Evolutionary conservation across 1,140 invertebrate genomes (phyloP).

Genomic region (Drosophila subpulchrella): DNA sequence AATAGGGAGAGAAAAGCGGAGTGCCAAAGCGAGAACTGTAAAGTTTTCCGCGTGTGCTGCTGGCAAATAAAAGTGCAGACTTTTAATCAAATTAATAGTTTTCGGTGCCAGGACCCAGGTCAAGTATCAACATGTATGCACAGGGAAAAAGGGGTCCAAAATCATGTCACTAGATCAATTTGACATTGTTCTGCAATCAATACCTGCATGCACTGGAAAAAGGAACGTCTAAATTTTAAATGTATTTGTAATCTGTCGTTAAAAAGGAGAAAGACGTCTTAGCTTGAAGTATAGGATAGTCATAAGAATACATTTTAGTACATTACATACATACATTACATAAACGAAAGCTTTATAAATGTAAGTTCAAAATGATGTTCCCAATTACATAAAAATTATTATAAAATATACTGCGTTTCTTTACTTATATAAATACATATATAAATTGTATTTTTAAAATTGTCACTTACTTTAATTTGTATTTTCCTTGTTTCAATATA

Average conservation of each 20-base stretch:
- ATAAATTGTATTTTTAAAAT: too few relatives aligned
- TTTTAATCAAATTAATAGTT: slow-evolving; percentile 83
- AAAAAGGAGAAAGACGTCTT: too few relatives aligned
- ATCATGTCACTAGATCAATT: not conserved
- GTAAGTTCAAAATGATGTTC: too few relatives aligned
- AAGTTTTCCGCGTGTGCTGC: slow-evolving; percentile 57
- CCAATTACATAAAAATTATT: too few relatives aligned
- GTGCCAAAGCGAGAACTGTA: slow-evolving; percentile 29
- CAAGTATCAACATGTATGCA: slow-evolving; percentile 34
- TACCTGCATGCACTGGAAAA: not conserved
- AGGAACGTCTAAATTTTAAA: not conserved
- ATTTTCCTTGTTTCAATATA: too few relatives aligned
- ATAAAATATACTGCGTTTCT: not conserved
- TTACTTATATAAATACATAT: too few relatives aligned
- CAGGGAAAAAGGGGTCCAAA: slow-evolving; percentile 6
- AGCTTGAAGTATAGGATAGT: too few relatives aligned
- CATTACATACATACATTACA: too few relatives aligned
- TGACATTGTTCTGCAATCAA: not conserved
- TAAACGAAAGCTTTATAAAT: too few relatives aligned
- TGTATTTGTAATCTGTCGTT: not conserved
- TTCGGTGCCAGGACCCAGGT: slow-evolving; percentile 44
- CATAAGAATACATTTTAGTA: too few relatives aligned
- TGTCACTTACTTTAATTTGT: too few relatives aligned
- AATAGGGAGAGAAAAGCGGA: not conserved
- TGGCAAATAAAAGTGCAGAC: slow-evolving; percentile 72